Evolutionary conservation across 2,113 vertebrate species (phyloP).

Genomic region (Chinchilla lanigera): DNA sequence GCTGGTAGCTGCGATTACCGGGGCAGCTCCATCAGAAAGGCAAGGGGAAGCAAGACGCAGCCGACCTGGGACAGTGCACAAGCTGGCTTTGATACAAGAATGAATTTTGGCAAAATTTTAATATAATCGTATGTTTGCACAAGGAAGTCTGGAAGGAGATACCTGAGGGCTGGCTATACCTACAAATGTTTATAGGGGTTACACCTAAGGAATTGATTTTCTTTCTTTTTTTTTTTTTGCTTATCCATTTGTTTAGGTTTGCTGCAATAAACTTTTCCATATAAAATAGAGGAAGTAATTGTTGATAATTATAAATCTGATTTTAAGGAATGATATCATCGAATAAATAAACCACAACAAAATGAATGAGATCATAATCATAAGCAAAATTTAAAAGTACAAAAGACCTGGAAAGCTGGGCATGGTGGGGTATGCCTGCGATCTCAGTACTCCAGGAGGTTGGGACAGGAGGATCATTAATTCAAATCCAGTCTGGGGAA

Average conservation of each 20-base stretch:
- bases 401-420: not conserved
- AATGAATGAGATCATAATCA: not conserved
- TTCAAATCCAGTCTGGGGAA: not conserved
- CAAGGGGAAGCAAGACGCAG: not conserved
- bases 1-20: not conserved
- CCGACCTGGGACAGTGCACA: not conserved
- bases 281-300: not conserved
- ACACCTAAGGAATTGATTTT: not conserved
- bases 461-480: not conserved
- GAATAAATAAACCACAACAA: not conserved
- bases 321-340: not conserved
- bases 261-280: not conserved
- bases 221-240: not conserved
- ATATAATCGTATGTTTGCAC: not conserved
- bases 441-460: not conserved
- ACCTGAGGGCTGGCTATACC: not conserved
- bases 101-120: not conserved
- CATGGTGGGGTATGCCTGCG: not conserved
- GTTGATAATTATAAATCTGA: not conserved
- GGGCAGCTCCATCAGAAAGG: not conserved
- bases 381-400: slow-evolving; percentile 4
- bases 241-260: not conserved
- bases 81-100: not conserved
- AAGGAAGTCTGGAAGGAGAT: not conserved
- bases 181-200: not conserved